phyloP scores from a whole-genome alignment of 2,888 invertebrate species.

The Griposia aprilina region DNA sequence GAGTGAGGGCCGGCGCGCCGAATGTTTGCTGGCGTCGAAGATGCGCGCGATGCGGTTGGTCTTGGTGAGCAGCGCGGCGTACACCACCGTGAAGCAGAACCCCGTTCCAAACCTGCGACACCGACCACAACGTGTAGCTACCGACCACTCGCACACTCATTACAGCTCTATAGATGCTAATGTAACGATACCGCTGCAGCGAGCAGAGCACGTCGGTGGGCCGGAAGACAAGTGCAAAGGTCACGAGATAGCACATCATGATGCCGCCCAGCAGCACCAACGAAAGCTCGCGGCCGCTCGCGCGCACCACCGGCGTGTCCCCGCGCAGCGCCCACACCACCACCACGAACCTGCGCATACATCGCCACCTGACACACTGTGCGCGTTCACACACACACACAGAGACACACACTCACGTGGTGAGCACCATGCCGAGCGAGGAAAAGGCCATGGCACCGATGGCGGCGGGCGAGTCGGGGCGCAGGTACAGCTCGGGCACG shows the following conservation, averaged over 20 bases:
- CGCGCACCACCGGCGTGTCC: conserved; percentile 98
- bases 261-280: conserved; percentile 97
- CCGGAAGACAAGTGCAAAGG: conserved; percentile 96
- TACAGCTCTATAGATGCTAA: neutral
- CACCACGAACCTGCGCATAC: conserved; percentile 90
- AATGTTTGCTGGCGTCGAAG: conserved; percentile 97
- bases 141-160: neutral
- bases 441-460: conserved; percentile 97
- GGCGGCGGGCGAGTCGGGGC: conserved; percentile 95
- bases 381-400: neutral
- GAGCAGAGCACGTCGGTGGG: conserved; percentile 97
- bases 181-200: conserved; percentile 93
- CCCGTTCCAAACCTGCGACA: conserved; percentile 94
- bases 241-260: conserved; percentile 97
- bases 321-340: conserved; percentile 95
- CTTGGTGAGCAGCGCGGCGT: conserved; percentile 98
- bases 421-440: conserved; percentile 95
- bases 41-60: conserved; percentile 99
- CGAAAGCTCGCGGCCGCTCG: conserved; percentile 96
- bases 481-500: conserved; percentile 95
- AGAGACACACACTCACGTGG: conserved; percentile 84
- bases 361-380: neutral
- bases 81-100: conserved; percentile 98
- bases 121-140: conserved; percentile 1
- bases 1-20: conserved; percentile 97